Percentiles rank a stretch among this genome's conserved stretches.
Evolutionary conservation across 2,888 invertebrate species (phyloP).

Genomic region (Chymomyza amoena): DNA sequence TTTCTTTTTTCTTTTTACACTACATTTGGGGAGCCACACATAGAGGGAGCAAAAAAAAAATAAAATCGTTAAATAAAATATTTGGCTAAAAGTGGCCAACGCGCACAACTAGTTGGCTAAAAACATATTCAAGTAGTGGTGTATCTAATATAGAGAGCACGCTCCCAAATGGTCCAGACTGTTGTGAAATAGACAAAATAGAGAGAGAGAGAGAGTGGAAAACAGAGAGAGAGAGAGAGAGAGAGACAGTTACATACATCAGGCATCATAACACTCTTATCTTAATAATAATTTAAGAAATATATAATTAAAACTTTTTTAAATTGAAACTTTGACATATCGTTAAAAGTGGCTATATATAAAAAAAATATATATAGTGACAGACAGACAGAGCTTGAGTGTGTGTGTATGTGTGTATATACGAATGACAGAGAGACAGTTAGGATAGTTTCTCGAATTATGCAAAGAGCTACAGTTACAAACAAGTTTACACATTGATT

Average conservation of each 20-base stretch:
- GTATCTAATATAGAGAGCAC: background rate
- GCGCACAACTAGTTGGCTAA: background rate
- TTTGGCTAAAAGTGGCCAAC: background rate
- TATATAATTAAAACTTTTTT: conserved; percentile 4
- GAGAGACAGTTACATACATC: background rate
- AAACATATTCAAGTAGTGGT: background rate
- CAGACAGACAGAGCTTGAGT: background rate
- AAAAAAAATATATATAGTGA: background rate
- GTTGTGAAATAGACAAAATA: background rate
- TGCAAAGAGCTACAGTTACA: conserved; percentile 64
- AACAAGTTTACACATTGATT: conserved; percentile 67
- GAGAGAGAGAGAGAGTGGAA: background rate
- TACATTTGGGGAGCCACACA: background rate
- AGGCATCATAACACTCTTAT: conserved; percentile 7
- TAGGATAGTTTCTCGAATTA: conserved; percentile 7
- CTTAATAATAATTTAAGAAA: background rate
- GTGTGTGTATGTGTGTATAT: background rate
- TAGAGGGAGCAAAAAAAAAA: background rate
- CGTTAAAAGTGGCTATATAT: conserved; percentile 11
- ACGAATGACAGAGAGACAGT: background rate
- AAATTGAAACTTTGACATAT: conserved; percentile 24
- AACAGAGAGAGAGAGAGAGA: background rate
- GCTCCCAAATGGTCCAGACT: background rate
- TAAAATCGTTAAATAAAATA: background rate
- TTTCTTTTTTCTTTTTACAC: background rate